Evolutionary conservation across 2,888 invertebrate genomes (phyloP), one percentile per base, ranked within the genome.

Genomic region (Spodoptera picta): DNA sequence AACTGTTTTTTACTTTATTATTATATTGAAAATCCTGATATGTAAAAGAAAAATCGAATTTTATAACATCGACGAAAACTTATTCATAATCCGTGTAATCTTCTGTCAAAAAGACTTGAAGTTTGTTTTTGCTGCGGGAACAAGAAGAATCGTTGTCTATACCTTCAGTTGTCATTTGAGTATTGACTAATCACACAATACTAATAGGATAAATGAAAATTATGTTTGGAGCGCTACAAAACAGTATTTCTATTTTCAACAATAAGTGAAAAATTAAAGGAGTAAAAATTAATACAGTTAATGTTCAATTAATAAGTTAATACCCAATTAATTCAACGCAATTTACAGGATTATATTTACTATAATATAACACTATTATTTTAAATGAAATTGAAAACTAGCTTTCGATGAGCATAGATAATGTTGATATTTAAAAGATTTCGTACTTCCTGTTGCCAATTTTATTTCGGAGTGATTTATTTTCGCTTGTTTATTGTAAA

Each of bases 51-150:
- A 82, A 77, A 76, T 81, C 77, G 70, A 85, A 81, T 88, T 86
- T 84, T 83, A 85, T 66, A 77, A 81, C 81, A 85, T 85, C 78
- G 82, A 82, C 68, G 74, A 84, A 87, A 88, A 83, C 80, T 75
- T 85, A 87, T 85, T 87, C 88, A 83, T 87, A 84, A 81, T 85
- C 84, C 84, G 83, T 87, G 85, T 85, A 77, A 81, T 57, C 80
- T 80, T 73, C 83, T 88, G 87, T 87, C 88, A 89, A 88, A 87
- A 83, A 65, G 81, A 79, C 65, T 42, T 61, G 6, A 60, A 55
- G 52, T 46, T 50, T 69, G 67, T 64, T 69, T 65, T 72, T 48
- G 42, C 49, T 74, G 49, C n/a, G 10, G 12, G 23, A 42, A 46
- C 55, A 41, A 48, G 45, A 52, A 49, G 50, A 59, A 43, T 42